Base-by-base conservation (phyloP, 1,140 invertebrate genomes). In the Magallana ariakensis region DNA sequence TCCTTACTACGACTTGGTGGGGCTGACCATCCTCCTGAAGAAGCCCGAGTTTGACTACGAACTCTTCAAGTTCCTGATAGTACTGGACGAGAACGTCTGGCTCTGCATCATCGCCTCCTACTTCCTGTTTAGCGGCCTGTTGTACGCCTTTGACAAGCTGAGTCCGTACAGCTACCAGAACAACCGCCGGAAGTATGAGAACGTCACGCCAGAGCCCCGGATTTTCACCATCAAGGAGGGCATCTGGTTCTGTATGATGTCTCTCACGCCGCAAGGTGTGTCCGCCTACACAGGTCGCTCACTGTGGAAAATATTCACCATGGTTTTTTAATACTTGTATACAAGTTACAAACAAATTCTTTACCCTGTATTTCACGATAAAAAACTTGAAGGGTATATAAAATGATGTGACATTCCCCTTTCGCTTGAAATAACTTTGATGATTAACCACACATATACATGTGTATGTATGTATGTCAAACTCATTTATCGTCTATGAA, bases 241-340 rank as follows among this genome's bases (percentile, higher is more conserved):
- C 93, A 95, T 99, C 0, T 99, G 99, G 98, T 99, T 99, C 94
- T 99, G 98, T 92, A 99, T 99, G 98, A 99, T 98, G 26, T 99
- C 98, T 0, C 93, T 99, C 9, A 99, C 98, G 0, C 98, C 98
- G 0, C 98, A 99, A 95, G 96, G 94, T 94, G 86, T 11, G 66
- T 75, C 66, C 4, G 5, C 5, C 9, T 46, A 46, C 33, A 46
- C 33, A 46, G 33, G 33, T 46, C 5, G 1, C 5, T 46, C 33
- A n/a, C n/a, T n/a, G n/a, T n/a, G n/a, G n/a, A n/a, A n/a, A n/a
- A n/a, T n/a, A n/a, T n/a, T n/a, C n/a, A n/a, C n/a, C n/a, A n/a
- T n/a, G n/a, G n/a, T n/a, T n/a, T n/a, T n/a, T n/a, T n/a, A n/a
- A n/a, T n/a, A n/a, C n/a, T n/a, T n/a, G n/a, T n/a, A n/a, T n/a